phyloP scores from a whole-genome alignment of 1,140 invertebrate species.

The Drosophila kepulauana region DNA sequence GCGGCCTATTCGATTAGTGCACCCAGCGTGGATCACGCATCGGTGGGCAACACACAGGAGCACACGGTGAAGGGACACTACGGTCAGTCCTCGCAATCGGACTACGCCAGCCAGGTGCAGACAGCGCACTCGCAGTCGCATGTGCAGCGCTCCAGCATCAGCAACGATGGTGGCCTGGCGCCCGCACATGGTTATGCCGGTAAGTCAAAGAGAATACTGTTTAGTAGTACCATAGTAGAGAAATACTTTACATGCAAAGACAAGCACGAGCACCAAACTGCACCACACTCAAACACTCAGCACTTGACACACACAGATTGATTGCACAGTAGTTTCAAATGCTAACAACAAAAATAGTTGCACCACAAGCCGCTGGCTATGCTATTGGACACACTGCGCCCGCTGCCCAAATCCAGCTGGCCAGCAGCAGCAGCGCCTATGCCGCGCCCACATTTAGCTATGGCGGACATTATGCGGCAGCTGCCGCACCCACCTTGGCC shows the following conservation, averaged over 20 bases:
- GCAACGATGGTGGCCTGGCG: conserved; percentile 85
- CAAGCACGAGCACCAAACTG: conserved; percentile 6
- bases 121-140: conserved; percentile 86
- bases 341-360: conserved; percentile 57
- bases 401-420: conserved; percentile 53
- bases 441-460: conserved; percentile 43
- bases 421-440: conserved; percentile 15
- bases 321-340: conserved; percentile 54
- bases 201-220: conserved; percentile 21
- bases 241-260: too few species aligned
- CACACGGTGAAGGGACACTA: conserved; percentile 87
- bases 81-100: conserved; percentile 86
- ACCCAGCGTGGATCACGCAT: conserved; percentile 85
- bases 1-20: conserved; percentile 86
- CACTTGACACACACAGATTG: conserved; percentile 23
- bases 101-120: conserved; percentile 86
- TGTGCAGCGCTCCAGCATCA: conserved; percentile 86
- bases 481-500: conserved; percentile 38
- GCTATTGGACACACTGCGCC: conserved; percentile 65
- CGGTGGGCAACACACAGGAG: conserved; percentile 86
- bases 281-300: conserved; percentile 21
- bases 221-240: too few species aligned
- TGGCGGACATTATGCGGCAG: conserved; percentile 45
- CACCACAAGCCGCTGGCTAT: conserved; percentile 66
- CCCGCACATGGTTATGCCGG: conserved; percentile 69